Evolutionary conservation across 2,888 invertebrate genomes (phyloP), one percentile per base, ranked within the genome.

Genomic region (Tetragonula carbonaria): DNA sequence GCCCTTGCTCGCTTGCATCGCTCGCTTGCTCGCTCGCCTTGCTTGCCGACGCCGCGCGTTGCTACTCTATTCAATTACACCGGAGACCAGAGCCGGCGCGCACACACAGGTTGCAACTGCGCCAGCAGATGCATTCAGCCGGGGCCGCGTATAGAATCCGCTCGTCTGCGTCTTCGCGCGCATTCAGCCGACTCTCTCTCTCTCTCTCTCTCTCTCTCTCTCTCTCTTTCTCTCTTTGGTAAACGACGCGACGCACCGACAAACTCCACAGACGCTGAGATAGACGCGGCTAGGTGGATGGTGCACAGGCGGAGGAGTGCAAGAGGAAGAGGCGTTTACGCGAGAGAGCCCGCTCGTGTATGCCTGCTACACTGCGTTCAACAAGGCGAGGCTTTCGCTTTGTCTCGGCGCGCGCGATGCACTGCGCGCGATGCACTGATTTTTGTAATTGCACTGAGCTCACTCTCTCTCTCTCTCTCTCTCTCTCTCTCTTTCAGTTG

Each of bases 41-140:
- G 28, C 28, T 28, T 74, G 63, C 67, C 73, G 68, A 50, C 55
- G n/a, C 74, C 76, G 33, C 76, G 33, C 71, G 45, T 8, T 33
- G 74, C 88, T 90, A 92, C 92, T 92, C 92, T 91, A 92, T 92
- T 92, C 90, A 92, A 92, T 92, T 92, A 92, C 91, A 92, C 89
- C 81, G 84, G 91, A 90, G 91, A 91, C 88, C 86, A 80, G 81
- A 78, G 73, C 78, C 79, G 80, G 62, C 33, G 33, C 33, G 2
- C 85, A 72, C 77, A 78, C 70, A 74, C 70, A 74, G 84, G 80
- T 81, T 85, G 81, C 86, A 86, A 75, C 78, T 85, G 77, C 82
- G 74, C 77, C 81, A 75, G 59, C 76, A 62, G 66, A 75, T 45
- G 81, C 84, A 78, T 84, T 82, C 86, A 72, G 76, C 66, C 38